Evolutionary conservation across 2,888 invertebrate species (phyloP).

Genomic region (Neuroscelio doddi): DNA sequence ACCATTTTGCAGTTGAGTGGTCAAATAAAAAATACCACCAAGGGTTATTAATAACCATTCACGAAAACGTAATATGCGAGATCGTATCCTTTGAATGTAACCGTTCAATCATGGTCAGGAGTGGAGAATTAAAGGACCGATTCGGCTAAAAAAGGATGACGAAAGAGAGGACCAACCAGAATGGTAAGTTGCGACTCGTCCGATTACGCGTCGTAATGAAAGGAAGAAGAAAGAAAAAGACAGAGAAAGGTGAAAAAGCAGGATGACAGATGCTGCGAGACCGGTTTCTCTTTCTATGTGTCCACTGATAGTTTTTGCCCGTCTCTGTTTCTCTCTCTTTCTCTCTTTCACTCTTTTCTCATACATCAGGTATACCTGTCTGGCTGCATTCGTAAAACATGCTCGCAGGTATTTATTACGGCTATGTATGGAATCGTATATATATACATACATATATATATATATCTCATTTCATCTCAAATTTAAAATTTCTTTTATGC

Average conservation of each 20-base stretch:
- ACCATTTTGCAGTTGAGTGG: too few species aligned
- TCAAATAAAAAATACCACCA: conserved; percentile 21
- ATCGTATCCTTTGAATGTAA: conserved; percentile 8
- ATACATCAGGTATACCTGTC: conserved; percentile 19
- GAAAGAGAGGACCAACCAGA: neutral
- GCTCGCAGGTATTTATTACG: conserved; percentile 28
- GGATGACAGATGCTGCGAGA: conserved; percentile 12
- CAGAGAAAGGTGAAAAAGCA: conserved; percentile 11
- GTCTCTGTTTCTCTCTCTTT: conserved; percentile 13
- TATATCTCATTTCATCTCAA: too few species aligned
- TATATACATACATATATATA: neutral
- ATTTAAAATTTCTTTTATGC: too few species aligned
- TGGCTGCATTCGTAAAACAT: conserved; percentile 31
- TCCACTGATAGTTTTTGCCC: conserved; percentile 27
- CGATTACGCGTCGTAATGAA: conserved; percentile 23
- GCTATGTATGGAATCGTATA: neutral
- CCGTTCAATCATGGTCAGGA: conserved; percentile 14
- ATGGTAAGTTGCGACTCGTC: conserved; percentile 7
- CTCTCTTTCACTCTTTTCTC: neutral
- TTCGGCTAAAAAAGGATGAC: too few species aligned
- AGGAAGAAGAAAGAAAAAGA: conserved; percentile 12
- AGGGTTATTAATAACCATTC: conserved; percentile 11
- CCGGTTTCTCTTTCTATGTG: conserved; percentile 19
- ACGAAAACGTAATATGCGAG: conserved; percentile 11
- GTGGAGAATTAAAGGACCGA: conserved; percentile 2